Evolutionary conservation across 2,888 invertebrate genomes (phyloP).

Genomic region (Mellilla xanthometata): DNA sequence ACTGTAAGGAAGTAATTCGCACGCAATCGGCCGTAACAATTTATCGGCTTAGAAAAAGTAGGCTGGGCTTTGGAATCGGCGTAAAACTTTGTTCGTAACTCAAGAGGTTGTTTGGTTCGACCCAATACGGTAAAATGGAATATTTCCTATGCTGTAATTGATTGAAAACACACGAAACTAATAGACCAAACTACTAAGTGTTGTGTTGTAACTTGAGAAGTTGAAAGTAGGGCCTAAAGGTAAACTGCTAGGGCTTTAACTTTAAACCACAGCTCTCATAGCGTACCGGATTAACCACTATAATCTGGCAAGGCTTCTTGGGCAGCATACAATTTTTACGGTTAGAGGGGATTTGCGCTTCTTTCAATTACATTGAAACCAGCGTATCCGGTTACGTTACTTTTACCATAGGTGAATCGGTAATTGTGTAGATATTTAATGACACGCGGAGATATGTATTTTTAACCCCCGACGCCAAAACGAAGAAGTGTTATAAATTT

Average conservation of each 20-base stretch:
- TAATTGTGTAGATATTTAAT: background rate
- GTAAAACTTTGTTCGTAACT: constrained; percentile 44
- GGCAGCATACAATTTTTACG: constrained; percentile 58
- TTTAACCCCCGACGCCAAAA: too few species aligned
- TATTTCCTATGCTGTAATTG: background rate
- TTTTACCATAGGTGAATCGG: constrained; percentile 1
- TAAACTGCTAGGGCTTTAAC: constrained; percentile 36
- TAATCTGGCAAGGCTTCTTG: constrained; percentile 64
- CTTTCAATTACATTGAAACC: constrained; percentile 62
- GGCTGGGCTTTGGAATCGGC: constrained; percentile 40
- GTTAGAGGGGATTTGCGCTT: constrained; percentile 38
- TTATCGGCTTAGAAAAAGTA: constrained; percentile 54
- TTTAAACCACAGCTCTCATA: constrained; percentile 39
- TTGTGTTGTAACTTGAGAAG: constrained; percentile 1
- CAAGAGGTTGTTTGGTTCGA: constrained; percentile 31
- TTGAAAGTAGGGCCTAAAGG: background rate
- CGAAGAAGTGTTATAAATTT: too few species aligned
- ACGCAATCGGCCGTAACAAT: constrained; percentile 60
- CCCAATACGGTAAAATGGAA: constrained; percentile 7
- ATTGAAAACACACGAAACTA: too few species aligned
- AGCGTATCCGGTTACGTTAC: constrained; percentile 48
- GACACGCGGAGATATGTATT: too few species aligned
- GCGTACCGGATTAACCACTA: constrained; percentile 47
- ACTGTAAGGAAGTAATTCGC: constrained; percentile 55
- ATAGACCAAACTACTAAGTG: too few species aligned